phyloP scores from a whole-genome alignment of 1,140 invertebrate species.

The Oreohelix idahoensis region DNA sequence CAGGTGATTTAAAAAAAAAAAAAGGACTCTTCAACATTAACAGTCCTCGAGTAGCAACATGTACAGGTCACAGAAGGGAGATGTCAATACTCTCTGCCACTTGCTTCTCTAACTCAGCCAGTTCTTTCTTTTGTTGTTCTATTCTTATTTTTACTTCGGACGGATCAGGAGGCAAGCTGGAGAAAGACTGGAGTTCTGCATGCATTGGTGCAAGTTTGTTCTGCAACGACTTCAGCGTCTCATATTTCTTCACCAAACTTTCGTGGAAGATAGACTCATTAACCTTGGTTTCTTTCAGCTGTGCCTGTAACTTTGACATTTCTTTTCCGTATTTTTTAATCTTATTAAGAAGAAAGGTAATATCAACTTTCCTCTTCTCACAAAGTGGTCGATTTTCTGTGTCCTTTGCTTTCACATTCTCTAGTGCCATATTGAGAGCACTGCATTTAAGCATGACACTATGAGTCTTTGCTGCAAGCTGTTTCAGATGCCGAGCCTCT shows the following conservation, averaged over 20 bases:
- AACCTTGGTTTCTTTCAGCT: not conserved
- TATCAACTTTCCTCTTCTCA: slow-evolving; percentile 8
- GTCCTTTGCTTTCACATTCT: not conserved
- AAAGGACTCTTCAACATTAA: too few species aligned
- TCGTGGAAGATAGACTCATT: slow-evolving; percentile 24
- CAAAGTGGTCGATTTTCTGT: not conserved
- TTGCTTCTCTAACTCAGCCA: too few species aligned
- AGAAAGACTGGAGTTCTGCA: slow-evolving; percentile 10
- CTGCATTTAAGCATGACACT: not conserved
- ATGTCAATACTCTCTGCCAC: too few species aligned
- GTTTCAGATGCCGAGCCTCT: not conserved
- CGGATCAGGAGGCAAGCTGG: slow-evolving; percentile 5
- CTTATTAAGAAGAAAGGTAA: not conserved
- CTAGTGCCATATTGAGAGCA: not conserved
- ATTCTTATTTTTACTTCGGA: too few species aligned
- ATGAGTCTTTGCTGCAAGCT: slow-evolving; percentile 4
- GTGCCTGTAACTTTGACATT: slow-evolving; percentile 23
- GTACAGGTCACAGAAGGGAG: too few species aligned
- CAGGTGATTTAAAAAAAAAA: too few species aligned
- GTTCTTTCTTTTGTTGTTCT: too few species aligned
- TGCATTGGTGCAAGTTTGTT: slow-evolving; percentile 8
- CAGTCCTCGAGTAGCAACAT: too few species aligned
- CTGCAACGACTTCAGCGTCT: slow-evolving; percentile 23
- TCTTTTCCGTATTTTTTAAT: slow-evolving; percentile 18
- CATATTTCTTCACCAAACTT: slow-evolving; percentile 1